Conservation (phyloP, 2,113 vertebrate species). For the Callospermophilus lateralis region DNA sequence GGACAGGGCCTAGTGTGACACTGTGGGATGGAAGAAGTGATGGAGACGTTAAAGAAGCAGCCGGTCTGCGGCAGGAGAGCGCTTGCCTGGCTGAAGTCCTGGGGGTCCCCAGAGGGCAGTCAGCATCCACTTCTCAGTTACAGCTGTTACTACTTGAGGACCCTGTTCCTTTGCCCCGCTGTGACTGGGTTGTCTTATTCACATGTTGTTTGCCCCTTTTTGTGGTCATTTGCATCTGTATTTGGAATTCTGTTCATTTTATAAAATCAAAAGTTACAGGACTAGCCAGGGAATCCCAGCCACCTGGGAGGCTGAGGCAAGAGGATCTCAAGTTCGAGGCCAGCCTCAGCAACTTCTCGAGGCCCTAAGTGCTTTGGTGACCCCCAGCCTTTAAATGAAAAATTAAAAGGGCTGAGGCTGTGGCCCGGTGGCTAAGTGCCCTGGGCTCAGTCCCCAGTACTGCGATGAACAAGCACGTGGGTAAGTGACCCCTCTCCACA, state of each 20-base stretch:
- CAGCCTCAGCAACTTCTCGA: background rate
- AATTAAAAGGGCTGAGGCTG: too few relatives aligned
- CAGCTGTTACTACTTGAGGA: background rate
- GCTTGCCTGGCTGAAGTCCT: too few relatives aligned
- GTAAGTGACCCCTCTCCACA: background rate
- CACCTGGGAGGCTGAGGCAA: background rate
- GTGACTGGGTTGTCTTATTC: background rate
- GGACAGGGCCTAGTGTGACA: background rate
- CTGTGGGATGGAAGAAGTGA: background rate
- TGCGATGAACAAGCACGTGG: background rate
- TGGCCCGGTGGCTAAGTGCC: too few relatives aligned
- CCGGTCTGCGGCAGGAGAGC: background rate
- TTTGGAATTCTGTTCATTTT: slow-evolving; percentile 31
- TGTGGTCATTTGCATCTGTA: background rate
- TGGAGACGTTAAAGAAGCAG: background rate
- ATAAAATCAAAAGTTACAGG: slow-evolving; percentile 57
- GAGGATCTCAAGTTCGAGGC: background rate
- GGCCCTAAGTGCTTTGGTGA: background rate
- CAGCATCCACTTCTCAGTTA: too few relatives aligned
- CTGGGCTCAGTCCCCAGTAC: background rate
- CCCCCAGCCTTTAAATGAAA: background rate
- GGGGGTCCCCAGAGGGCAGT: background rate
- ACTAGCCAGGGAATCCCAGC: background rate
- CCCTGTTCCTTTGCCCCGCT: background rate
- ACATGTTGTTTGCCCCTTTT: background rate